Evolutionary conservation across 2,888 invertebrate species (phyloP).

Genomic region (Buathra laborator): DNA sequence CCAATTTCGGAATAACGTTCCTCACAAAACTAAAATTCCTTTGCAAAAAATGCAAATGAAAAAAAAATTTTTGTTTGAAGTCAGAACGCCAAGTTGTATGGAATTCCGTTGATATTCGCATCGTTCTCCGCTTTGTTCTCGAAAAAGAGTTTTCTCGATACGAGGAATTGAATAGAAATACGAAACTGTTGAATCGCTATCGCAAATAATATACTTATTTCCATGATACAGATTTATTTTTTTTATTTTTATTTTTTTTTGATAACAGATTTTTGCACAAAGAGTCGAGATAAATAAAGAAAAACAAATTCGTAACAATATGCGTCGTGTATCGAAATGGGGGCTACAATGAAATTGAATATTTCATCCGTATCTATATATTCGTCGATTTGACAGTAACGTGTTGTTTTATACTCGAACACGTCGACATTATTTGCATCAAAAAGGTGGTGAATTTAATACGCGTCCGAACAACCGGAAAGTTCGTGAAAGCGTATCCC

Average conservation of each 20-base stretch:
- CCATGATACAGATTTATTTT: too few species aligned
- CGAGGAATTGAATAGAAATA: too few species aligned
- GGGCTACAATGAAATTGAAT: neutral
- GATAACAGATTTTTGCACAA: neutral
- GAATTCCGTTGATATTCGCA: too few species aligned
- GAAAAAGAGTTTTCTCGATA: too few species aligned
- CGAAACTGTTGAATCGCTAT: too few species aligned
- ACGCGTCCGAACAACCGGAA: neutral
- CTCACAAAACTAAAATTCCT: too few species aligned
- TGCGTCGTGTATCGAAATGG: neutral
- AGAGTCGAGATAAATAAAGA: neutral
- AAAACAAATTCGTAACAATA: neutral
- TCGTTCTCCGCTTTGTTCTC: too few species aligned
- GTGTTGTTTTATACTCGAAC: neutral
- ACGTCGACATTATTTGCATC: conserved; percentile 6
- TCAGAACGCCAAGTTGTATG: too few species aligned
- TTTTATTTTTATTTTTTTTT: neutral
- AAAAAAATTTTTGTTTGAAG: too few species aligned
- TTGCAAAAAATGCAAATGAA: too few species aligned
- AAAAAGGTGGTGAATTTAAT: neutral
- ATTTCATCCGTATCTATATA: neutral
- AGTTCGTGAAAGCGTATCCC: neutral
- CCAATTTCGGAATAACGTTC: too few species aligned
- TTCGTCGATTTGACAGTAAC: neutral
- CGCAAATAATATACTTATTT: too few species aligned